Percentiles rank a stretch among this genome's conserved stretches.
These are phyloP conservation scores for Himantopus leucocephalus DNA, from an alignment of 2,113 vertebrate species.

Conservation along the genomic window DNA sequence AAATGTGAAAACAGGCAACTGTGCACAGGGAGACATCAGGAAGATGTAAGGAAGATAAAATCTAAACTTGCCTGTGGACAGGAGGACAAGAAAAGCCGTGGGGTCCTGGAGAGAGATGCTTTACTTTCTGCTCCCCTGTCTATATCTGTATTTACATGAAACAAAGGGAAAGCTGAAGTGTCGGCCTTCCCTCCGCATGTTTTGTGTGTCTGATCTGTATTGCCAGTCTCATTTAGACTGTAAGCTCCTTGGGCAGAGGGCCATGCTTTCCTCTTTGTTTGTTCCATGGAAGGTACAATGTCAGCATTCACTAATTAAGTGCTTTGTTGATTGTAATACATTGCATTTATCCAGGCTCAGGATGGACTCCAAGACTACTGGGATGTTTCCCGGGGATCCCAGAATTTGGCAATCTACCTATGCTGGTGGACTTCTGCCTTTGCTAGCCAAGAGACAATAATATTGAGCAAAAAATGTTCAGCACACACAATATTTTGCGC, in stretches of 20 bases:
- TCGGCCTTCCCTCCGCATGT: neutral
- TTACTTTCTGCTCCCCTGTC: neutral
- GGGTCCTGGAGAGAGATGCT: neutral
- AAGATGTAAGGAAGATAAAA: neutral
- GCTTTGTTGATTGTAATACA: constrained; percentile 38
- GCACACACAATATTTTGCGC: neutral
- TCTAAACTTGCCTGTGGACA: neutral
- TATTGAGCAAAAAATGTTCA: neutral
- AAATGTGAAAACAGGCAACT: neutral
- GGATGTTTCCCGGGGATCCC: constrained; percentile 44
- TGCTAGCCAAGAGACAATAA: neutral
- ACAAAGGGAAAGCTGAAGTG: neutral
- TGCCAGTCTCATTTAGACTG: constrained; percentile 1
- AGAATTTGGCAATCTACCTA: neutral
- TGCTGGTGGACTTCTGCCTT: neutral
- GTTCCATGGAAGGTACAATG: neutral
- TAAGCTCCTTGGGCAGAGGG: constrained; percentile 13
- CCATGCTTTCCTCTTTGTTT: constrained; percentile 23
- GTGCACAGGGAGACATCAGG: neutral
- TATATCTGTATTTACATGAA: neutral
- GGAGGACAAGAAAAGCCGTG: neutral
- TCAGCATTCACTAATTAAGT: constrained; percentile 54
- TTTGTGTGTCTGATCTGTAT: neutral
- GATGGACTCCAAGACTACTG: constrained; percentile 3
- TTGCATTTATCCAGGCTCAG: constrained; percentile 7